Base-by-base conservation (phyloP, 2,888 invertebrate species). In the Eristalis pertinax region DNA sequence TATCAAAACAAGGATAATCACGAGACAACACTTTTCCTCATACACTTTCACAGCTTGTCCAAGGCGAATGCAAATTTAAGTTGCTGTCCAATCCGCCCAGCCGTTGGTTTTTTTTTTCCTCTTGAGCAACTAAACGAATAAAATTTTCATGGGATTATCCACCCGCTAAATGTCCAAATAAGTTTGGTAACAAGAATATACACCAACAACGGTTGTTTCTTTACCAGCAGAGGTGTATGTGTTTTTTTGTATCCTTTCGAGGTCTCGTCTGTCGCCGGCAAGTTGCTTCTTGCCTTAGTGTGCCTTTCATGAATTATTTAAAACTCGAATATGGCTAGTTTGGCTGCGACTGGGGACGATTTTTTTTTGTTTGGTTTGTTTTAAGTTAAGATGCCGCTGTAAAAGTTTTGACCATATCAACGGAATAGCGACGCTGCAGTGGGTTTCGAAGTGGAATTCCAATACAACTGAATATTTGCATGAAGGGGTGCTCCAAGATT, bases 251-350 rank as follows among this genome's bases (percentile, higher is more conserved):
- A 29, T 72, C 62, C 58, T 22, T 64, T 67, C 35, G 19, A 62
- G 62, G 32, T 58, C 60, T 43, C 65, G 69, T 19, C 60, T 65
- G 62, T 35, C 11, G 43, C 22, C 62, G 38, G 32, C 19, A 60
- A 58, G 50, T 50, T 50, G 50, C n/a, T 50, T 50, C 8, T 32
- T 50, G 50, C 50, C 32, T 64, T 60, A 43, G n/a, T 68, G 38
- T 64, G 62, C 22, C 43, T 60, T 81, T n/a, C 70, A 82, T 86
- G 82, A 86, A 86, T 86, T 86, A 86, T 86, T 86, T 82, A 78
- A 82, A 86, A 50, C 70, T 78, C 32, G 32, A 78, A 76, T 84
- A 70, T 35, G 58, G 58, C 41, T 82, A 85, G 73, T 74, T 85
- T 81, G 60, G 50, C 56, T 72, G 60, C 24, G n/a, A 32, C 32